These are phyloP conservation scores for Cabera pusaria DNA, from an alignment of 2,888 invertebrate genomes.

Conservation along the genomic window DNA sequence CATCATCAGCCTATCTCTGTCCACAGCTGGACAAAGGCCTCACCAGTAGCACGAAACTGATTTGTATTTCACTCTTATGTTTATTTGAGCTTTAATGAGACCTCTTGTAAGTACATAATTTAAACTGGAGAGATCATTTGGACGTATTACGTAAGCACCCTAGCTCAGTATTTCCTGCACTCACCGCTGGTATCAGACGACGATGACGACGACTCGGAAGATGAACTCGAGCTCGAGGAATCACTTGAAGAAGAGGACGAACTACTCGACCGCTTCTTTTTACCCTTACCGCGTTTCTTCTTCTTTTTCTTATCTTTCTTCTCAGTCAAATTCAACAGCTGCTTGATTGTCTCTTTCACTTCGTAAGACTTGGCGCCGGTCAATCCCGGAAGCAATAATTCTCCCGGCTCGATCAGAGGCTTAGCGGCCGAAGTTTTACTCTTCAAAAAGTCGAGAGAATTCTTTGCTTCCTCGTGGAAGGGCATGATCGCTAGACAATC, in stretches of 20 bases:
- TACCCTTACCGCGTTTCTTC: slow-evolving; percentile 86
- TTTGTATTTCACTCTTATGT: too few species aligned
- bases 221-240: slow-evolving; percentile 85
- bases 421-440: slow-evolving; percentile 84
- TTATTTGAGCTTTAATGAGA: too few species aligned
- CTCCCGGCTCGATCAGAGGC: slow-evolving; percentile 85
- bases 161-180: slow-evolving; percentile 18
- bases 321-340: slow-evolving; percentile 83
- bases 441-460: slow-evolving; percentile 91
- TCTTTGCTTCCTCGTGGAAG: slow-evolving; percentile 93
- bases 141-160: too few species aligned
- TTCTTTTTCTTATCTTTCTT: slow-evolving; percentile 87
- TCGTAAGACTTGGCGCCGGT: slow-evolving; percentile 82
- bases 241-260: slow-evolving; percentile 87
- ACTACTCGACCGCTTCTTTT: slow-evolving; percentile 85
- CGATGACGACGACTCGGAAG: slow-evolving; percentile 82
- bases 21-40: too few species aligned
- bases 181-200: slow-evolving; percentile 82
- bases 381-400: slow-evolving; percentile 84
- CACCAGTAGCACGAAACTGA: too few species aligned
- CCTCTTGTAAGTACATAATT: too few species aligned
- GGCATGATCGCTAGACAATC: slow-evolving; percentile 93
- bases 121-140: too few species aligned
- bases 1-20: too few species aligned
- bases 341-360: slow-evolving; percentile 86